Evolutionary conservation across 2,888 invertebrate genomes (phyloP), one percentile per base, ranked within the genome.

Genomic region (Theodoxus fluviatilis): DNA sequence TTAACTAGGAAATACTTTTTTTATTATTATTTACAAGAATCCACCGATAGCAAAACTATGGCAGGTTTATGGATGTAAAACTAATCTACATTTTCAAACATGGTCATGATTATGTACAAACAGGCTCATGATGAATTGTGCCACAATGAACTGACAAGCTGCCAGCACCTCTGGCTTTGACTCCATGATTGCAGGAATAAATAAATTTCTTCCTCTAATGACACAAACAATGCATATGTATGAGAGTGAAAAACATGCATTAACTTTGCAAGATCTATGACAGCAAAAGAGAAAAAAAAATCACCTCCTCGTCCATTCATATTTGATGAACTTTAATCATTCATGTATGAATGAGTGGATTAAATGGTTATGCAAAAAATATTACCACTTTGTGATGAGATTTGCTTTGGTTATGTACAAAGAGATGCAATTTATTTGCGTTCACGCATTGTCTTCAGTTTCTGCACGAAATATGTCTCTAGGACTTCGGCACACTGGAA

Each of bases 401-500:
- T n/a, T n/a, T 43, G 43, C 18, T 43, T 43, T 12, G 66, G 59
- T 18, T 57, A 35, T 70, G 63, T 70, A 25, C 38, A 66, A 70
- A 57, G 59, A 18, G 49, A 64, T n/a, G 47, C 22, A 9, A 18
- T 3, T 15, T 25, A 59, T 25, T 52, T 69, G 70, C 72, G 71
- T 35, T 74, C 73, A 47, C 73, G 70, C 55, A 80, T 38, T 31
- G 79, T 71, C 76, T 86, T 86, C 61, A 86, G 75, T 74, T 82
- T 82, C 75, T 85, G 84, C 52, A 83, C 84, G 79, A 98, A 98
- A 88, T 93, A 96, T 73, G 94, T 93, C 89, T 98, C 98, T 75
- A 98, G 90, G 69, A 94, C 93, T 87, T 97, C 96, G 31, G 98
- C 98, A 89, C 96, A 96, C 84, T 96, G 94, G 89, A 94, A 97